Conservation (phyloP, 2,113 vertebrate species). For the Bufo bufo region DNA sequence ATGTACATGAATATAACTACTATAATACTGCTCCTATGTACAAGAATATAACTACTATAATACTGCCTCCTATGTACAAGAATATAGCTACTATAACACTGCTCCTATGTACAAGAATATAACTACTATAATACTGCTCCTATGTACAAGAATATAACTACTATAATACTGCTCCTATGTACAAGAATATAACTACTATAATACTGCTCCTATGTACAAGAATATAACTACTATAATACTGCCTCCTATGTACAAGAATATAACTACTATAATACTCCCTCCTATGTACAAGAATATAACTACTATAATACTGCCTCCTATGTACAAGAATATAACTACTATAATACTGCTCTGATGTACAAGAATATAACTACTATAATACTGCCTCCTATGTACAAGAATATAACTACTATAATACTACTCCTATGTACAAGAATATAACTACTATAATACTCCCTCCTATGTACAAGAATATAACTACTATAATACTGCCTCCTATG, state of each 20-base stretch:
- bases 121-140: too few species aligned
- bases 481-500: not conserved
- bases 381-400: not conserved
- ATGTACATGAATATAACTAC: not conserved
- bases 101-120: too few species aligned
- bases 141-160: too few species aligned
- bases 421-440: not conserved
- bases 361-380: constrained; percentile 8
- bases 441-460: not conserved
- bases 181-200: too few species aligned
- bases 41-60: not conserved
- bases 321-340: not conserved
- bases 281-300: not conserved
- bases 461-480: not conserved
- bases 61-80: not conserved
- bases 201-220: too few species aligned
- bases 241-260: not conserved
- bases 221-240: not conserved
- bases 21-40: constrained; percentile 1
- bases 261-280: not conserved
- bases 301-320: not conserved
- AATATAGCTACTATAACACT: not conserved
- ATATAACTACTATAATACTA: constrained; percentile 10
- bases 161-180: too few species aligned
- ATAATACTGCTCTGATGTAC: not conserved